A percentile compares a stretch with the other conserved stretches of the same genome.
Conservation (phyloP, 2,888 invertebrate genomes). For the Pegoplata infirma region DNA sequence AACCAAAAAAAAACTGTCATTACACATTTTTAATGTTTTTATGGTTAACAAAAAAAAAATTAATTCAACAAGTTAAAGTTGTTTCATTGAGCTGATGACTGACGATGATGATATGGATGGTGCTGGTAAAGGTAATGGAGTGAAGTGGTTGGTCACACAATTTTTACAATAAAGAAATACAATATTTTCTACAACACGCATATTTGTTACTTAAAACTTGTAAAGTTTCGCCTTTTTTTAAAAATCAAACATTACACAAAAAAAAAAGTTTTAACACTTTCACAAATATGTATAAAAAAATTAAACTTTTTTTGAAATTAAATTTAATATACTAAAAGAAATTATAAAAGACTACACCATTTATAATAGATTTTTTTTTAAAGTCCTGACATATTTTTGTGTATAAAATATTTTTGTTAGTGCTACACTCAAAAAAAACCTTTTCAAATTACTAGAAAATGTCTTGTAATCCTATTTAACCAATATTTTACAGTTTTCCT, state of each 20-base stretch:
- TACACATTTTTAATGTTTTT: slow-evolving; percentile 18
- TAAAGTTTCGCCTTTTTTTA: slow-evolving; percentile 43
- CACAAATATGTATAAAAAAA: slow-evolving; percentile 40
- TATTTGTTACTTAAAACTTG: slow-evolving; percentile 22
- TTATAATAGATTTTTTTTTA: too few species aligned
- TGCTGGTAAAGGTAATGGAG: background rate
- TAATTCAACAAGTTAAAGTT: background rate
- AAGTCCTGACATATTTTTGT: too few species aligned
- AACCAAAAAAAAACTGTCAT: slow-evolving; percentile 16
- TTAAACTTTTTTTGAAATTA: background rate
- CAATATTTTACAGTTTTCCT: too few species aligned
- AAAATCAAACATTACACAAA: slow-evolving; percentile 2
- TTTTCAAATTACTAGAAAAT: too few species aligned
- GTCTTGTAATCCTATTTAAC: too few species aligned
- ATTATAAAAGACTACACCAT: too few species aligned
- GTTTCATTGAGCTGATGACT: background rate
- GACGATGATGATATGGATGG: too few species aligned
- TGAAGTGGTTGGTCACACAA: background rate
- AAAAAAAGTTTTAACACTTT: slow-evolving; percentile 44
- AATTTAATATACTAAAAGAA: too few species aligned
- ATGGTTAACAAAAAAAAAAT: background rate
- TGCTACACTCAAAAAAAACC: too few species aligned
- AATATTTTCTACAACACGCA: background rate
- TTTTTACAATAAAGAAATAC: background rate
- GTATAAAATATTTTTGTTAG: background rate